phyloP scores from a whole-genome alignment of 2,888 invertebrate species.

The Ceratothoa steindachneri region DNA sequence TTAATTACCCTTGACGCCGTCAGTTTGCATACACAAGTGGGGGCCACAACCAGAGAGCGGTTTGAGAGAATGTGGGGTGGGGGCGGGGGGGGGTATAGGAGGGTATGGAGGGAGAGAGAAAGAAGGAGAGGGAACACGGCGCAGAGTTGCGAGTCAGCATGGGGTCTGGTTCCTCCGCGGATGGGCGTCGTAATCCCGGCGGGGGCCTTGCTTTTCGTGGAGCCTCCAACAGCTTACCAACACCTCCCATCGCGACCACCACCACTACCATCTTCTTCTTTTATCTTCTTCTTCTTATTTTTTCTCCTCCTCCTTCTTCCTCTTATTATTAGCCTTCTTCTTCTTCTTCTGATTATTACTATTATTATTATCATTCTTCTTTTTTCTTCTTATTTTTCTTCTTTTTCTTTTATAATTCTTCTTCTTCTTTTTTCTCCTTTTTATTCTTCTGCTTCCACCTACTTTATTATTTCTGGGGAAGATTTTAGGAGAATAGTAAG shows the following conservation, averaged over 20 bases:
- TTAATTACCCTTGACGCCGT: background rate
- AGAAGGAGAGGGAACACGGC: background rate
- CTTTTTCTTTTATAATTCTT: too few species aligned
- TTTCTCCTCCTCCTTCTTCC: too few species aligned
- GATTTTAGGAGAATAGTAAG: too few species aligned
- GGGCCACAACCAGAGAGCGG: background rate
- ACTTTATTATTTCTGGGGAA: too few species aligned
- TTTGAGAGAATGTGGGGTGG: conserved; percentile 5
- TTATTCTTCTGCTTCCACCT: too few species aligned
- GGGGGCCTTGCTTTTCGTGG: conserved; percentile 6
- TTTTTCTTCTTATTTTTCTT: too few species aligned
- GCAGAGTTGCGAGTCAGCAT: background rate
- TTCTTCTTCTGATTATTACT: too few species aligned
- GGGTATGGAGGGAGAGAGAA: background rate
- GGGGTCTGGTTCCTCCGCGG: background rate
- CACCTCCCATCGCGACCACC: background rate
- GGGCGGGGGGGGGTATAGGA: too few species aligned
- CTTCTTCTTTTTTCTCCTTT: too few species aligned
- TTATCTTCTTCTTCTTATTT: too few species aligned
- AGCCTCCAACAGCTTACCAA: background rate
- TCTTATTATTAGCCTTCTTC: too few species aligned
- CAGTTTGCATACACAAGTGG: background rate
- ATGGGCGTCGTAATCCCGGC: background rate
- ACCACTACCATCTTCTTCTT: background rate
- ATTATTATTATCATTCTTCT: too few species aligned